Percentiles rank a stretch among this genome's conserved stretches.
These are phyloP conservation scores for Montipora cactus DNA, from an alignment of 64 coral and sea anemone species.

Conservation along the genomic window DNA sequence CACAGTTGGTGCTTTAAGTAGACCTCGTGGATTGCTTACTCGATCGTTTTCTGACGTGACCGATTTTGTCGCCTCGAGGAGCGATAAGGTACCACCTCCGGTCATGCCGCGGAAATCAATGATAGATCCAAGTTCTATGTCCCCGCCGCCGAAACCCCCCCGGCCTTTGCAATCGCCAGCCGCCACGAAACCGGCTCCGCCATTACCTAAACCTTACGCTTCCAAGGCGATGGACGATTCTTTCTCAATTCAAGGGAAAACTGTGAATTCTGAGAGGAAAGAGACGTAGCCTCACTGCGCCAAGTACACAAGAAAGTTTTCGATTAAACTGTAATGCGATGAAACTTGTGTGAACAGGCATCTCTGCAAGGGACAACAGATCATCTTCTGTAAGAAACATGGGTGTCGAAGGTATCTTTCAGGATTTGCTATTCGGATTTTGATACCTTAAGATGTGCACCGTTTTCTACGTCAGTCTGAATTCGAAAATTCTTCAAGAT, in stretches of 20 bases:
- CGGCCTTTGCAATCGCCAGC: not conserved
- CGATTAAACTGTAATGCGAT: not conserved
- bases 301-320: not conserved
- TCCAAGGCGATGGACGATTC: conserved; percentile 6
- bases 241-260: not conserved
- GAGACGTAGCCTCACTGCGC: not conserved
- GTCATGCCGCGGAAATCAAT: not conserved
- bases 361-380: not conserved
- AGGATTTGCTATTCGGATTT: too few relatives aligned
- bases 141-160: conserved; percentile 39
- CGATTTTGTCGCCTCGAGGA: not conserved
- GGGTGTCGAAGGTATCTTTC: too few relatives aligned
- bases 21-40: not conserved
- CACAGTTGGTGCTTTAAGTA: not conserved
- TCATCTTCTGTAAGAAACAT: not conserved
- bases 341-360: not conserved
- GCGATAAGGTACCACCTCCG: not conserved
- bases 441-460: too few relatives aligned
- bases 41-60: not conserved
- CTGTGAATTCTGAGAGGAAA: not conserved
- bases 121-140: not conserved
- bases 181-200: not conserved
- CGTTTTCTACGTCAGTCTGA: too few relatives aligned
- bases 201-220: conserved; percentile 31
- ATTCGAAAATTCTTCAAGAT: too few relatives aligned